Conservation (phyloP, 2,888 invertebrate species). For the Dascillus cervinus region DNA sequence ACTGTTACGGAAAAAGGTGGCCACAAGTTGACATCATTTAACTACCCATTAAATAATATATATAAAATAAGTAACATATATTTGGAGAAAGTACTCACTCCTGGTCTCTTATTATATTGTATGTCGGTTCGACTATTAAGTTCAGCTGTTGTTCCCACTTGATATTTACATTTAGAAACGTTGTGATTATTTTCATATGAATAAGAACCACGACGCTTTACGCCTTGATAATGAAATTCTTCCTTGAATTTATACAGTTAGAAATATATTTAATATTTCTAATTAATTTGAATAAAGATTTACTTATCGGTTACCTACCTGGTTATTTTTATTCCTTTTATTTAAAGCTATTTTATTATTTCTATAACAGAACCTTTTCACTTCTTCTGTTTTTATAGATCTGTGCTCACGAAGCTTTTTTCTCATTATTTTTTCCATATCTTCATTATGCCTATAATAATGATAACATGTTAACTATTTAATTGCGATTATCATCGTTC, state of each 20-base stretch:
- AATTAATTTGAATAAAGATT: neutral
- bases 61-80: neutral
- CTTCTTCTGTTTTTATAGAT: slow-evolving; percentile 41
- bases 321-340: slow-evolving; percentile 22
- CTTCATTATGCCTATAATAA: slow-evolving; percentile 62
- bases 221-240: slow-evolving; percentile 42
- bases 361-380: slow-evolving; percentile 30
- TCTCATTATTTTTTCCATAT: slow-evolving; percentile 74
- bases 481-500: no score
- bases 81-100: slow-evolving; percentile 20
- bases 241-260: neutral
- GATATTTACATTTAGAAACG: slow-evolving; percentile 47
- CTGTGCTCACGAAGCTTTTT: slow-evolving; percentile 61
- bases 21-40: slow-evolving; percentile 49
- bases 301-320: slow-evolving; percentile 21
- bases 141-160: slow-evolving; percentile 19
- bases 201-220: slow-evolving; percentile 55
- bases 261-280: no score
- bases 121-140: slow-evolving; percentile 7
- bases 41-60: slow-evolving; percentile 22
- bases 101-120: slow-evolving; percentile 12
- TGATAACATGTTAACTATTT: no score
- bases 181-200: slow-evolving; percentile 55
- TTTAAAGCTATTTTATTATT: slow-evolving; percentile 19
- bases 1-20: slow-evolving; percentile 51